Evolutionary conservation across 2,888 invertebrate species (phyloP), one percentile per base, ranked within the genome.

Genomic region (Eristalis intricaria): DNA sequence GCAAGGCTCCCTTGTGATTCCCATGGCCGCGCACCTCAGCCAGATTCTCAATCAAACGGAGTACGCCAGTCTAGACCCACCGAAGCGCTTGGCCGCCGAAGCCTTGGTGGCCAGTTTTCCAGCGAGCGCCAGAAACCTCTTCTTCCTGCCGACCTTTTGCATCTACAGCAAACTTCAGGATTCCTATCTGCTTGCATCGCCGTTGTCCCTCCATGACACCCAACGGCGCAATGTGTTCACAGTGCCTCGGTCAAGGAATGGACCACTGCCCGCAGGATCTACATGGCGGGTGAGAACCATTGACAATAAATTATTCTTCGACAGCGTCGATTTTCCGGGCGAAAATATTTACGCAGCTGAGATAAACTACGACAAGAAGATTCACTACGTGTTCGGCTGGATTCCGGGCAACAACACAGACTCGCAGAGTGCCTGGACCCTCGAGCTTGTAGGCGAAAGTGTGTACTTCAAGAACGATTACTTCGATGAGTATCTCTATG

Each of bases 81-180:
- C 11, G 15, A 23, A 15, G 60, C 26, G 26, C 4, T 3, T 11
- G 5, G 11, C 60, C 26, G 60, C 15, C 26, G 26, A 26, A 26
- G 15, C 23, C 15, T 13, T 60, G 23, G 26, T 60, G 7, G 26
- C 26, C 23, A 60, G n/a, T 4, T 15, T 77, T 0, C 77, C 77
- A 0, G 13, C 13, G 13, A 69, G 63, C 29, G 69, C 43, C 29
- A 32, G 77, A 23, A 77, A 69, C 23, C 19, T 77, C 22, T 63
- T 26, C 50, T 69, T 77, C 63, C 13, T 35, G 0, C 61, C 68
- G 8, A 22, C 32, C 4, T 61, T 77, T 4, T 77, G 77, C 19
- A 40, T 77, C 3, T 77, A 69, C 69, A 77, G 43, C 11, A 69
- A 38, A 26, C 69, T 23, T 13, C 40, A 50, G 10, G 50, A 77